These are phyloP conservation scores for Apteryx mantelli DNA, from an alignment of 2,113 vertebrate genomes.

Conservation along the genomic window DNA sequence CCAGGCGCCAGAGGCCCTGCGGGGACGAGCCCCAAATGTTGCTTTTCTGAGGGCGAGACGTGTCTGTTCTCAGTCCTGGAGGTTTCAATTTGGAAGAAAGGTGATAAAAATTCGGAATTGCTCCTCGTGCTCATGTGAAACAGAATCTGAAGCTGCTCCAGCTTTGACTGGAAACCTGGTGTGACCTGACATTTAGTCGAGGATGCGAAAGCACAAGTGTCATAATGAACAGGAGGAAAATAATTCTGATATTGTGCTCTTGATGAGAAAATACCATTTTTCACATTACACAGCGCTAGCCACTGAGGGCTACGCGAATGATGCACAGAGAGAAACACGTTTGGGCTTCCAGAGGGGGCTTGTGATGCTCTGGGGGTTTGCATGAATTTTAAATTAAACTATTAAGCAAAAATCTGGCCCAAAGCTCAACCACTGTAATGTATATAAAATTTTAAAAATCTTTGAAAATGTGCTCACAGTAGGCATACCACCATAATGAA, in stretches of 20 bases:
- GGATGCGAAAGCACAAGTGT: neutral
- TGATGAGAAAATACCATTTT: neutral
- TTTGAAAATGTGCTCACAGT: neutral
- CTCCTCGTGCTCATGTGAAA: neutral
- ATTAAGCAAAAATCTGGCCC: neutral
- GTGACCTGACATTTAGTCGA: conserved; percentile 11
- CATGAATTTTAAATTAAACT: neutral
- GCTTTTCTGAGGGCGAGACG: neutral
- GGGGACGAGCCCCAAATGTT: neutral
- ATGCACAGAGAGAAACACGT: neutral
- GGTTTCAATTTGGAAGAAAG: neutral
- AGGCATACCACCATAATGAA: neutral
- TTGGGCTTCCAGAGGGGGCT: neutral
- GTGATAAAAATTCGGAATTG: neutral
- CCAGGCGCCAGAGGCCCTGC: neutral
- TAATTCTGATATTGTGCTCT: neutral
- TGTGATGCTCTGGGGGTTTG: neutral
- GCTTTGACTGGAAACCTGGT: neutral
- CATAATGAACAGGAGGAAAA: neutral
- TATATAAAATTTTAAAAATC: neutral
- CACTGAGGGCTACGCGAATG: neutral
- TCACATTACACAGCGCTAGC: neutral
- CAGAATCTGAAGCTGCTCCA: neutral
- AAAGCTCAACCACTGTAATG: neutral
- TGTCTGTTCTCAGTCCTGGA: neutral